Conservation (phyloP, 2,113 vertebrate species). For the Emydocephalus ijimae region DNA sequence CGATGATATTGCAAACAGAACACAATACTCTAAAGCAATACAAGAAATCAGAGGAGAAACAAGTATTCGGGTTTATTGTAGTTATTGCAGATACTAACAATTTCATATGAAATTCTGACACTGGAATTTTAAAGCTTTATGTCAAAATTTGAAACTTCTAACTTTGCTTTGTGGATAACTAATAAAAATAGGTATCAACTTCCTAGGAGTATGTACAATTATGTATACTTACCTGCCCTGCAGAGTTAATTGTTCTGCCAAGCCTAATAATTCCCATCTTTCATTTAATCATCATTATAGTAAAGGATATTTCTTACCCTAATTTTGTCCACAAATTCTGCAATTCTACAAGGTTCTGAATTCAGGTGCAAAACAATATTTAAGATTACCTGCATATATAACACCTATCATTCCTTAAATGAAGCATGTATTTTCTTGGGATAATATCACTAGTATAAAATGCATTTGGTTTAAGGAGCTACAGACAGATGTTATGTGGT, state of each 20-base stretch:
- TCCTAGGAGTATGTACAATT: not conserved
- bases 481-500: not conserved
- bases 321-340: not conserved
- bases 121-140: not conserved
- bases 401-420: not conserved
- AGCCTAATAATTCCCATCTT: not conserved
- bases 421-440: not conserved
- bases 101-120: not conserved
- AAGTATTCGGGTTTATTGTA: not conserved
- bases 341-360: not conserved
- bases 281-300: not conserved
- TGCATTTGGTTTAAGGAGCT: not conserved
- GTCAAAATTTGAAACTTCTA: not conserved
- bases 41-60: not conserved
- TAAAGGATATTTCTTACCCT: not conserved
- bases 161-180: not conserved
- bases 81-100: not conserved
- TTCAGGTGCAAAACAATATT: not conserved
- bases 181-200: not conserved
- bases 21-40: not conserved
- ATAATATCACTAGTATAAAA: not conserved
- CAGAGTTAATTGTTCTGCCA: not conserved
- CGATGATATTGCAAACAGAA: not conserved
- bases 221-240: not conserved
- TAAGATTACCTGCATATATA: not conserved